Base-by-base conservation (phyloP, 2,113 vertebrate species). In the Otolemur garnettii region DNA sequence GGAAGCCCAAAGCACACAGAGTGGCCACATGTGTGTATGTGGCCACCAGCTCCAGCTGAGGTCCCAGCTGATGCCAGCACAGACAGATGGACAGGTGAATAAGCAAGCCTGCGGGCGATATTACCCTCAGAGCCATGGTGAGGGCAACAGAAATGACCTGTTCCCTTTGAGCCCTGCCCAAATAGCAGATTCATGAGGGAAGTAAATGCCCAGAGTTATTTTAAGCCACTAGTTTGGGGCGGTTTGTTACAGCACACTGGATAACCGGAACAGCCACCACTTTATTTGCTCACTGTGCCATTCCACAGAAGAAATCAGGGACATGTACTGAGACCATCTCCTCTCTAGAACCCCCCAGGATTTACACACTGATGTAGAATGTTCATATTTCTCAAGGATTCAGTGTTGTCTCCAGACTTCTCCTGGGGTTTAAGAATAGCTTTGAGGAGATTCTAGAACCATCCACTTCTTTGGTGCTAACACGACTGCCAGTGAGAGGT, bases 361-460 rank as follows among this genome's bases (percentile, higher is more conserved):
- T 66, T 91, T 45, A 64, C 21, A 69, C 14, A 72, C 64, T 53
- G 14, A 64, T 35, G 21, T 0, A 13, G 19, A 88, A 71, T 57
- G 50, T 53, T 79, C 59, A 53, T 17, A 26, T 64, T 80, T 81
- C 59, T 64, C 24, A 91, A 77, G 79, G 30, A 83, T 66, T 78
- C 21, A 26, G 38, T 6, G 1, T 57, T 69, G 15, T 53, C 50
- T 78, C 45, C 33, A 81, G 59, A 59, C 62, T 26, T 69, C 42
- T 45, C 33, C 62, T 94, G 80, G 30, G 15, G 68, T 38, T 90
- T 71, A 33, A 24, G 4, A 22, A 62, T 33, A 15, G 66, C 75
- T 79, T 62, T 93, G 68, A 90, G 80, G 90, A 92, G 77, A 94
- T 95, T 92, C 77, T 95, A 69, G 91, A 57, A 72, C 72, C 35